These are phyloP conservation scores for Melanotaenia boesemani DNA, from an alignment of 2,797 vertebrate genomes.

Conservation along the genomic window DNA sequence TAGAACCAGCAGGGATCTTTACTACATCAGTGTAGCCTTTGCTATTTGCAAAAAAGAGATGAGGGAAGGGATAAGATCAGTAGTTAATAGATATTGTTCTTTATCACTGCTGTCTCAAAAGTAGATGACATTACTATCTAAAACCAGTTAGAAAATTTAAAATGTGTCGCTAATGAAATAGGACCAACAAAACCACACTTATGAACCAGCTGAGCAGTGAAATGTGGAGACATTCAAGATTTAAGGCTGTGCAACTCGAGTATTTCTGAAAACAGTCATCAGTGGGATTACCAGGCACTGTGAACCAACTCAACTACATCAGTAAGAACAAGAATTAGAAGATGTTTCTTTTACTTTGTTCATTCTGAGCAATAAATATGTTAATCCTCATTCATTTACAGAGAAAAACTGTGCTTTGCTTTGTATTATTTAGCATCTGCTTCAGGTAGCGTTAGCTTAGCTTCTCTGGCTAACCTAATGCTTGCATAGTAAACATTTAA, in stretches of 20 bases:
- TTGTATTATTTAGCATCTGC: too few relatives aligned
- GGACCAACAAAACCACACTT: neutral
- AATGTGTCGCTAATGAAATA: neutral
- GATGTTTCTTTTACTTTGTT: too few relatives aligned
- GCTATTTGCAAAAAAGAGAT: constrained; percentile 72
- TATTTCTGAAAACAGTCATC: too few relatives aligned
- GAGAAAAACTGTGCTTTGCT: neutral
- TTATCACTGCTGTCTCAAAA: neutral
- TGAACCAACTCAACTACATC: too few relatives aligned
- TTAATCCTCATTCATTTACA: neutral
- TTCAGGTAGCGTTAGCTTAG: too few relatives aligned
- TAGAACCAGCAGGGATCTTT: constrained; percentile 94
- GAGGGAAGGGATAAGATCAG: constrained; percentile 12
- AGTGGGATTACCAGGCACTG: too few relatives aligned
- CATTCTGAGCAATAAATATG: too few relatives aligned
- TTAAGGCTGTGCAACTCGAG: too few relatives aligned
- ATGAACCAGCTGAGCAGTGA: neutral
- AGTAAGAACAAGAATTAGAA: too few relatives aligned
- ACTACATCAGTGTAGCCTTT: constrained; percentile 98
- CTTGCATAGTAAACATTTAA: neutral
- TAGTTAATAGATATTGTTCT: neutral
- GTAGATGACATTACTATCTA: neutral
- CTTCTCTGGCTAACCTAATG: neutral
- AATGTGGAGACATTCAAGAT: too few relatives aligned
- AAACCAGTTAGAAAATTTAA: neutral